Base-by-base conservation (phyloP, 2,797 vertebrate species). In the Valencia hispanica region DNA sequence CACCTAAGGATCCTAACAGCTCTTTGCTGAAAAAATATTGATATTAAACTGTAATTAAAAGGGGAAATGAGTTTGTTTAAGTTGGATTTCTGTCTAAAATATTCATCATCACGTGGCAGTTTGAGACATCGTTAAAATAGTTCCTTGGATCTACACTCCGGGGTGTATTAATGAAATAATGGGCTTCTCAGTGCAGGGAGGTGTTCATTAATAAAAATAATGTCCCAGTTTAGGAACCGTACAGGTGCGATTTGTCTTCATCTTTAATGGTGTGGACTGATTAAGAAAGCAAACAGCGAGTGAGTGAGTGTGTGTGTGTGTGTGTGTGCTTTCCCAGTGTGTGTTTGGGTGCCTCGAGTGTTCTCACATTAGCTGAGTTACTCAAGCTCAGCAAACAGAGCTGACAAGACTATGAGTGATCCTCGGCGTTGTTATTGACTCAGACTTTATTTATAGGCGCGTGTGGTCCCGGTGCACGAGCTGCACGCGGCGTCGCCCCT, bases 181-280 rank as follows among this genome's bases (percentile, higher is more conserved):
- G 79, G 85, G 8, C 88, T 93, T 92, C 89, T 94, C 90, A 94
- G 84, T 70, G 79, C 75, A 55, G 73, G 53, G 43, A 76, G 78
- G 78, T 53, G 11, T 87, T 93, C 91, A 92, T 93, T 94, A 92
- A 93, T 89, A 88, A 80, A 88, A 90, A 76, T 89, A 88, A 92
- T 88, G 86, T 87, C 77, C 87, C 1, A 18, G 79, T 83, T 86
- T 80, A 79, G 84, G 86, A 86, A 85, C 77, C 82, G 39, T 75
- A 70, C 92, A 93, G 93, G 89, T 92, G 90, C 86, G 87, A 94
- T 93, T 93, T 92, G 91, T 94, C 93, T 93, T 92, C 86, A 90
- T 92, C 89, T 85, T 91, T 92, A 90, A 89, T 88, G 89, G 86
- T 75, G 71, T 0, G 70, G 83, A 81, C 92, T 93, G 92, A 91